Evolutionary conservation across 2,888 invertebrate species (phyloP).

Genomic region (Cylindroiulus punctatus): DNA sequence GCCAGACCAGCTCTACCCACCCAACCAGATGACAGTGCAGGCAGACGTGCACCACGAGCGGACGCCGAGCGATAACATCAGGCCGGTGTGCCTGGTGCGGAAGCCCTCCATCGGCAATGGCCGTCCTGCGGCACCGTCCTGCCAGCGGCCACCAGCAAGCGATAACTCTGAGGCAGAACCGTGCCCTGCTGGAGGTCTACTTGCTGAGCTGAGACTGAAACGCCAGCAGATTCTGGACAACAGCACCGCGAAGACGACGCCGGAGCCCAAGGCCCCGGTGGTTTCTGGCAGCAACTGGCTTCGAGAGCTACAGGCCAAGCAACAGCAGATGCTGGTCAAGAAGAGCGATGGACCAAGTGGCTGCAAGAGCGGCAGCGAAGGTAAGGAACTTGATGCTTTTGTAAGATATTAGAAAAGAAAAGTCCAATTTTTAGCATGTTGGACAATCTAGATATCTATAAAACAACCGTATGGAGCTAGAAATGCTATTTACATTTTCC

Average conservation of each 20-base stretch:
- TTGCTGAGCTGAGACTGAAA: conserved; percentile 62
- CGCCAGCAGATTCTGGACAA: conserved; percentile 67
- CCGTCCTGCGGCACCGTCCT: neutral
- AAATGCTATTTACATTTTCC: too few species aligned
- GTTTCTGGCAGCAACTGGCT: conserved; percentile 74
- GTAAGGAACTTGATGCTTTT: neutral
- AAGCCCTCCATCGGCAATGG: conserved; percentile 15
- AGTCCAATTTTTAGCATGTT: too few species aligned
- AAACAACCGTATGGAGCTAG: too few species aligned
- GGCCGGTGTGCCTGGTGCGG: conserved; percentile 53
- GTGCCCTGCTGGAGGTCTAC: conserved; percentile 64
- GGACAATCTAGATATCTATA: too few species aligned
- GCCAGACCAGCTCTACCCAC: conserved; percentile 48
- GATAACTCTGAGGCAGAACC: conserved; percentile 65
- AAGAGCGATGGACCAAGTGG: neutral
- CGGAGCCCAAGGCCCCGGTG: conserved; percentile 33
- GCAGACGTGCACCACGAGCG: conserved; percentile 83
- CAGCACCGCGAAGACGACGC: neutral
- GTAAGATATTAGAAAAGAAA: neutral
- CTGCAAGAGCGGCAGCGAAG: conserved; percentile 60
- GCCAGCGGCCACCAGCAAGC: neutral
- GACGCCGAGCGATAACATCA: conserved; percentile 57
- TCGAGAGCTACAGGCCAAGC: conserved; percentile 79
- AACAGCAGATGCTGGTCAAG: conserved; percentile 70
- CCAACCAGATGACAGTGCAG: conserved; percentile 77